Percentiles rank a stretch among this genome's conserved stretches.
phyloP scores from a whole-genome alignment of 2,888 invertebrate genomes.

The Nemotelus pantherinus region DNA sequence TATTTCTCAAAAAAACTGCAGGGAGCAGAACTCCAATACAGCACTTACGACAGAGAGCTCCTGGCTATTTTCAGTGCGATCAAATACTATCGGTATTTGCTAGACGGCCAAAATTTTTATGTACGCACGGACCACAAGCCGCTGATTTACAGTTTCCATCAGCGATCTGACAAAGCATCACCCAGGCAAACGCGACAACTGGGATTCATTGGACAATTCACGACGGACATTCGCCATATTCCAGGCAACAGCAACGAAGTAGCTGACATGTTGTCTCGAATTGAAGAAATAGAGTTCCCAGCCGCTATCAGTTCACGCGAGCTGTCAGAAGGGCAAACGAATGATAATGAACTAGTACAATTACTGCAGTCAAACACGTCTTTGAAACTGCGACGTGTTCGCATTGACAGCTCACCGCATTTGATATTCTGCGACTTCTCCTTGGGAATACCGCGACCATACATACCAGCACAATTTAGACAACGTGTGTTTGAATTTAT shows the following conservation, averaged over 20 bases:
- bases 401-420: too few species aligned
- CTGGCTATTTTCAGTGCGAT: background rate
- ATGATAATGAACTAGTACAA: too few species aligned
- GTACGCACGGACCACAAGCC: conserved; percentile 6
- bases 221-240: background rate
- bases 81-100: conserved; percentile 6
- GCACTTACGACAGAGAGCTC: background rate
- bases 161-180: background rate
- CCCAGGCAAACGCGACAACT: background rate
- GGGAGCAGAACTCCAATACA: background rate
- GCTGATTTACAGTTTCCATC: background rate
- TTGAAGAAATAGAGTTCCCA: background rate
- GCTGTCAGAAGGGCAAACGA: background rate
- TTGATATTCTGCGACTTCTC: too few species aligned
- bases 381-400: too few species aligned
- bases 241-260: background rate
- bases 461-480: too few species aligned
- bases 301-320: background rate
- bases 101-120: background rate
- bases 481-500: too few species aligned
- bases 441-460: too few species aligned
- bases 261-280: background rate
- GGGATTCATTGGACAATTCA: background rate
- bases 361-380: too few species aligned
- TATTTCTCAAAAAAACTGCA: background rate